Base-by-base conservation (phyloP, 2,113 vertebrate genomes). In the Pycnonotus jocosus region DNA sequence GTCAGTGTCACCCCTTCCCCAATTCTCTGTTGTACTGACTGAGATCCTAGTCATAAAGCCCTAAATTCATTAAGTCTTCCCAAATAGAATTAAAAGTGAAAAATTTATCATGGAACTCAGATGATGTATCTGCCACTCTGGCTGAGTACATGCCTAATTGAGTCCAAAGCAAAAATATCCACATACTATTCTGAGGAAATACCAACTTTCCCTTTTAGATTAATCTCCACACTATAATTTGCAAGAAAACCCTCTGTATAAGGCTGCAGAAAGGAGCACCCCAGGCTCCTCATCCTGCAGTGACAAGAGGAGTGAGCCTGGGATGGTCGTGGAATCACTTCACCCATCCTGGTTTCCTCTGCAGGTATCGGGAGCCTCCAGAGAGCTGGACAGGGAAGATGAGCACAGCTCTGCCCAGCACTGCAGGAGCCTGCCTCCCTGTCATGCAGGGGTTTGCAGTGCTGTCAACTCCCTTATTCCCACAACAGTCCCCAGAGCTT, bases 91-190 rank as follows among this genome's bases (percentile, higher is more conserved):
- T 73, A 74, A 69, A 92, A 92, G 47, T 31, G 64, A 81, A 56
- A 90, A 72, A 90, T 45, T 44, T 61, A 56, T 82, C 38, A 56
- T 20, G 21, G 74, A 91, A 61, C 50, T 69, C 61, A 15, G 61
- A 31, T 64, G n/a, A 69, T 47, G 1, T 30, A 66, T 80, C 42
- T 93, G 79, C 58, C 18, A 30, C 51, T 73, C 68, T 15, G 9
- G 42, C 62, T 80, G 57, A 58, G 58, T 81, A 91, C 38, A 19
- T 37, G 65, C 27, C 51, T 74, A 48, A 30, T 44, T 57, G 74
- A 82, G 61, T 81, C 17, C 37, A 68, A 85, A 88, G 33, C 50
- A 91, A 93, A 95, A 95, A 69, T 45, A 90, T 72, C 15, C 54
- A 50, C 57, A 16, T 35, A 72, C 11, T 35, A 38, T 61, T 68